These are phyloP conservation scores for Nasonia giraulti DNA, from an alignment of 1,140 invertebrate species.

Conservation along the genomic window DNA sequence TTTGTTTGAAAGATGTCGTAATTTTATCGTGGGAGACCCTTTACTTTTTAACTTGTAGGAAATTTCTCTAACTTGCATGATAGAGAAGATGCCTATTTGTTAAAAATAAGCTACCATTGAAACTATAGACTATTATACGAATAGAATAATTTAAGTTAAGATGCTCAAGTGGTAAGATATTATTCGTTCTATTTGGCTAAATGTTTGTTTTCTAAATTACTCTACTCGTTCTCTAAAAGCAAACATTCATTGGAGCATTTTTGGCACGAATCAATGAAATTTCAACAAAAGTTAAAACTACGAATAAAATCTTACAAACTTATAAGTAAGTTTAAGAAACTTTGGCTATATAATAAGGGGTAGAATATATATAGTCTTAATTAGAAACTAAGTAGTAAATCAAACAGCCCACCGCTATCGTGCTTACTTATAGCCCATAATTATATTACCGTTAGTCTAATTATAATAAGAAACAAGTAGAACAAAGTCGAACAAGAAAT, in stretches of 20 bases:
- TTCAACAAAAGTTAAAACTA: background rate
- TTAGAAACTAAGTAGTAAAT: background rate
- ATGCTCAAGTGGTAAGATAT: conserved; percentile 10
- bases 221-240: background rate
- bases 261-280: background rate
- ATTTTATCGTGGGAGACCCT: background rate
- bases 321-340: background rate
- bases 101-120: conserved; percentile 35
- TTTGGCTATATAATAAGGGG: background rate
- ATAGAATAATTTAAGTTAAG: background rate
- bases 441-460: background rate
- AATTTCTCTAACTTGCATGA: conserved; percentile 62
- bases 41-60: conserved; percentile 54
- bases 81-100: conserved; percentile 57
- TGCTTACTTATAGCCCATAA: background rate
- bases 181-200: background rate
- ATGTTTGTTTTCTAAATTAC: too few relatives aligned
- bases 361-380: background rate
- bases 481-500: conserved; percentile 32
- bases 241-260: background rate
- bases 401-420: background rate
- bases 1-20: background rate
- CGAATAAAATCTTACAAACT: background rate
- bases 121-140: background rate
- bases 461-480: conserved; percentile 3